phyloP scores from a whole-genome alignment of 2,797 vertebrate genomes.

The Poeciliopsis presidionis region DNA sequence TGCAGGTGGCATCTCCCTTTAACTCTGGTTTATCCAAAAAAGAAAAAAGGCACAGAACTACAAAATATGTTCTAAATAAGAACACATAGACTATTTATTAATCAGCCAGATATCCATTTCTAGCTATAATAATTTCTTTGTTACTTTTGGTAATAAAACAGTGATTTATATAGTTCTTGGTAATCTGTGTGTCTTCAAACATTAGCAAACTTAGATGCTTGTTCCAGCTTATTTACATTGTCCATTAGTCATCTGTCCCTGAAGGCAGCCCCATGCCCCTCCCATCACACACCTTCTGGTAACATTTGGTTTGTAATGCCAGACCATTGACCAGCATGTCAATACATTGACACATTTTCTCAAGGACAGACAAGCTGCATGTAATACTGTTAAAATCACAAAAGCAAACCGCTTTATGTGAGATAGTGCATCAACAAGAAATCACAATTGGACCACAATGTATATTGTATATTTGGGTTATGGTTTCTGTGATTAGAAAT shows the following conservation, averaged over 20 bases:
- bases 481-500: not conserved
- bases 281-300: not conserved
- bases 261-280: not conserved
- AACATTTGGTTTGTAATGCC: not conserved
- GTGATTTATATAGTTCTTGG: not conserved
- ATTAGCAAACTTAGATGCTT: not conserved
- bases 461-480: not conserved
- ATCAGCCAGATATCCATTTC: not conserved
- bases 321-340: not conserved
- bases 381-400: not conserved
- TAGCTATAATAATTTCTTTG: not conserved
- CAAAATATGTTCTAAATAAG: not conserved
- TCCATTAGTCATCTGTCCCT: constrained; percentile 3
- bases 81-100: not conserved
- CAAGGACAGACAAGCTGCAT: not conserved
- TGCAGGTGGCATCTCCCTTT: not conserved
- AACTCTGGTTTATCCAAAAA: not conserved
- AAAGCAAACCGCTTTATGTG: not conserved
- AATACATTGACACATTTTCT: not conserved
- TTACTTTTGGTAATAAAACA: not conserved
- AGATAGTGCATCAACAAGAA: not conserved
- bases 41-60: not conserved
- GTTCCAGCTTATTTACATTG: not conserved
- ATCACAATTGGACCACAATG: not conserved
- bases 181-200: not conserved